Conservation (phyloP, 2,113 vertebrate genomes). For the Apeltes quadracus region DNA sequence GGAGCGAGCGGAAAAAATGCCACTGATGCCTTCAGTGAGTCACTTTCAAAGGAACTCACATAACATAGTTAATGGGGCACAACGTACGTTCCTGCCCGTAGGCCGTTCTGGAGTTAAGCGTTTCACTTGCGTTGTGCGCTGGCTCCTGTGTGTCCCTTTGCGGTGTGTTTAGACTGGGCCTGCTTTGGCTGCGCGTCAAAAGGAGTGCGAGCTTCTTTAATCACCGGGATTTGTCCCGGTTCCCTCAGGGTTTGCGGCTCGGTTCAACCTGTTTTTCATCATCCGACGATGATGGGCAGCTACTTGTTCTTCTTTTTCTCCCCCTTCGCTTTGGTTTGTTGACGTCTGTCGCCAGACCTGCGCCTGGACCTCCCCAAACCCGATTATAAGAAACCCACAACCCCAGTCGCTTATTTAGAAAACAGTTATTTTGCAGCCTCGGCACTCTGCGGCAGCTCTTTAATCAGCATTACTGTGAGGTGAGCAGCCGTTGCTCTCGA, state of each 20-base stretch:
- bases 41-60: constrained; percentile 42
- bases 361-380: constrained; percentile 31
- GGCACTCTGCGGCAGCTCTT: background rate
- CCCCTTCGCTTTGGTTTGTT: constrained; percentile 21
- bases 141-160: constrained; percentile 50
- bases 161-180: constrained; percentile 59
- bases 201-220: constrained; percentile 47
- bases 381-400: constrained; percentile 41
- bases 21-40: constrained; percentile 32
- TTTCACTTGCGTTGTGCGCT: constrained; percentile 54
- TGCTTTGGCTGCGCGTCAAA: constrained; percentile 44
- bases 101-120: constrained; percentile 43
- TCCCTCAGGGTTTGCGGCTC: constrained; percentile 32
- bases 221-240: constrained; percentile 47
- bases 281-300: constrained; percentile 1
- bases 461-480: constrained; percentile 11
- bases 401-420: constrained; percentile 26
- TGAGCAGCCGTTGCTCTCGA: constrained; percentile 26
- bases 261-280: constrained; percentile 49
- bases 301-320: constrained; percentile 19
- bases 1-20: constrained; percentile 25
- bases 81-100: constrained; percentile 53
- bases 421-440: constrained; percentile 28
- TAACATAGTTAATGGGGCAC: constrained; percentile 49
- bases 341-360: background rate